phyloP scores from a whole-genome alignment of 2,797 vertebrate species.

The Thunnus albacares region DNA sequence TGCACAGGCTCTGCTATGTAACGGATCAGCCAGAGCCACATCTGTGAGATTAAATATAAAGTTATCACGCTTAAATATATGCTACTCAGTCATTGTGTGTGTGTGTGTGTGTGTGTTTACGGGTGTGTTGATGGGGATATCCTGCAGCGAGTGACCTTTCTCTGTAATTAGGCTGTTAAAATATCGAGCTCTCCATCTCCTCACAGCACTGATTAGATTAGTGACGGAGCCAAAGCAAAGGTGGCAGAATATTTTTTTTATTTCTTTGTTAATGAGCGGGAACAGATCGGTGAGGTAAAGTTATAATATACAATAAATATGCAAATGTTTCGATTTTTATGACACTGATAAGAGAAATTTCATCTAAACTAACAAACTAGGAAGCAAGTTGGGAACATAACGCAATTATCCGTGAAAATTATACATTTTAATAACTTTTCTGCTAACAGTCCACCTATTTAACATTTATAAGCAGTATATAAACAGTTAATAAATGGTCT shows the following conservation, averaged over 20 bases:
- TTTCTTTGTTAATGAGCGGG: background rate
- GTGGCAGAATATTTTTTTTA: background rate
- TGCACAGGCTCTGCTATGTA: conserved; percentile 11
- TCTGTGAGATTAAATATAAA: background rate
- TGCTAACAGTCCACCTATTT: background rate
- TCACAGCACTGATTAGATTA: conserved; percentile 31
- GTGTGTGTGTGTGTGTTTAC: conserved; percentile 11
- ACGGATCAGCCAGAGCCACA: conserved; percentile 8
- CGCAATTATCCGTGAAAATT: background rate
- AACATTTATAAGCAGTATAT: background rate
- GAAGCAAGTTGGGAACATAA: background rate
- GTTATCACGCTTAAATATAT: background rate
- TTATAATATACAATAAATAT: background rate
- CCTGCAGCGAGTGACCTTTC: conserved; percentile 70
- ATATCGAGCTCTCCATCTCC: conserved; percentile 35
- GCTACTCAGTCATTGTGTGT: background rate
- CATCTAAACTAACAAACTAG: too few species aligned
- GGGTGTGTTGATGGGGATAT: background rate
- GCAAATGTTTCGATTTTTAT: background rate
- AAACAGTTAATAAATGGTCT: background rate
- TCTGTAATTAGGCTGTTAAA: conserved; percentile 64
- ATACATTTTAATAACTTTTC: background rate
- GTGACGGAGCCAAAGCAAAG: background rate
- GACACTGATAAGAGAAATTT: too few species aligned
- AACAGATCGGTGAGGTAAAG: background rate